These are phyloP conservation scores for Microchirus variegatus DNA, from an alignment of 2,797 vertebrate genomes.

Conservation along the genomic window DNA sequence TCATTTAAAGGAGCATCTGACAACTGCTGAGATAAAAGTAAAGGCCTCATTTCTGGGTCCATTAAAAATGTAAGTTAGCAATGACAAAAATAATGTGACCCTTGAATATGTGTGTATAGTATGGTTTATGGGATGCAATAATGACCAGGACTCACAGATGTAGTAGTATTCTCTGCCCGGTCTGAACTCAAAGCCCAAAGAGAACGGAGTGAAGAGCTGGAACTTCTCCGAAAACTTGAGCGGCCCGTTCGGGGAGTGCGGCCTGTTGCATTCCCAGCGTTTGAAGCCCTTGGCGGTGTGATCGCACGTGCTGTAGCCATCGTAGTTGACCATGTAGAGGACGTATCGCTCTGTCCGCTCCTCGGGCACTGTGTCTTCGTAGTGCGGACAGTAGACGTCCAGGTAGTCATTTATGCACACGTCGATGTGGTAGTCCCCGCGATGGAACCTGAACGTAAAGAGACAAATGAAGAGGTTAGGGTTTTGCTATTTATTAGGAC, in stretches of 20 bases:
- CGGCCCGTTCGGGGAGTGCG: constrained; percentile 93
- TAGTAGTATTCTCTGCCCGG: constrained; percentile 98
- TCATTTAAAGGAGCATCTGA: no score
- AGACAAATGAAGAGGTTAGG: neutral
- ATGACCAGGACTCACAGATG: constrained; percentile 91
- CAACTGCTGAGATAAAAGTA: no score
- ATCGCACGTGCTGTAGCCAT: constrained; percentile 97
- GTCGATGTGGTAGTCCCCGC: constrained; percentile 95
- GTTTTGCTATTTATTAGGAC: no score
- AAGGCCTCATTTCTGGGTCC: no score
- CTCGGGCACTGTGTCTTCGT: constrained; percentile 92
- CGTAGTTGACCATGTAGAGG: constrained; percentile 99
- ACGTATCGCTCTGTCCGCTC: constrained; percentile 94
- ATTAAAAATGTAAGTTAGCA: no score
- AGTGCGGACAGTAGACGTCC: constrained; percentile 98
- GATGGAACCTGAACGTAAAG: constrained; percentile 85
- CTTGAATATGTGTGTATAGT: neutral
- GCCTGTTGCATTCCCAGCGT: constrained; percentile 98
- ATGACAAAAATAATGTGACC: no score
- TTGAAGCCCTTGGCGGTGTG: constrained; percentile 98
- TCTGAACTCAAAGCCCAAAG: constrained; percentile 97
- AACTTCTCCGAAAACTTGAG: constrained; percentile 99
- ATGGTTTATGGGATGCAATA: neutral
- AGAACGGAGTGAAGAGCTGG: constrained; percentile 98
- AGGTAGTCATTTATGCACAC: constrained; percentile 99